phyloP scores from a whole-genome alignment of 2,797 vertebrate species.

The Malacoctenus gilli region DNA sequence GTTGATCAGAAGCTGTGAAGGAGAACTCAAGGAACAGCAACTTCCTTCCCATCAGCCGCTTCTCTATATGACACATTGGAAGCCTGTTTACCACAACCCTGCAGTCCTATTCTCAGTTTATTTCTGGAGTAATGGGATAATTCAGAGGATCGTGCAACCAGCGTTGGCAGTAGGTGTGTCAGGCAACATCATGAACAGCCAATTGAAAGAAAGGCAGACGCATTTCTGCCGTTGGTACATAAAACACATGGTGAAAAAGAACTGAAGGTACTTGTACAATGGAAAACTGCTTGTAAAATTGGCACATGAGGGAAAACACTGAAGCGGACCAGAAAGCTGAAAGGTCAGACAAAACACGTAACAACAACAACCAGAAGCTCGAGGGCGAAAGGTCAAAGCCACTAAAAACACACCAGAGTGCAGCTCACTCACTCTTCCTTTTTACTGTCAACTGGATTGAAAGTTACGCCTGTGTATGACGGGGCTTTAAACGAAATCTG shows the following conservation, averaged over 20 bases:
- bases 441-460: conserved; percentile 9
- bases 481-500: conserved; percentile 23
- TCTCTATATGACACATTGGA: too few relatives aligned
- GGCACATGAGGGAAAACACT: conserved; percentile 2
- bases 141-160: too few relatives aligned
- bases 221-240: neutral
- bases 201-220: conserved; percentile 2
- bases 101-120: too few relatives aligned
- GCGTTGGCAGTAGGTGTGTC: too few relatives aligned
- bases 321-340: neutral
- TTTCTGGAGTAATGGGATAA: too few relatives aligned
- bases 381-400: conserved; percentile 20
- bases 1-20: too few relatives aligned
- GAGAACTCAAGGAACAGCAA: too few relatives aligned
- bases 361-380: conserved; percentile 1
- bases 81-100: too few relatives aligned
- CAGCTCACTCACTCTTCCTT: conserved; percentile 25
- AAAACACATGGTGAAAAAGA: neutral
- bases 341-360: neutral
- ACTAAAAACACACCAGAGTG: conserved; percentile 12
- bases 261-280: neutral
- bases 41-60: too few relatives aligned
- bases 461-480: conserved; percentile 49
- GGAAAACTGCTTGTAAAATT: conserved; percentile 1
- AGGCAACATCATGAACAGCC: conserved; percentile 9